Evolutionary conservation across 2,113 vertebrate species (phyloP).

Genomic region (Amblyornis subalaris): DNA sequence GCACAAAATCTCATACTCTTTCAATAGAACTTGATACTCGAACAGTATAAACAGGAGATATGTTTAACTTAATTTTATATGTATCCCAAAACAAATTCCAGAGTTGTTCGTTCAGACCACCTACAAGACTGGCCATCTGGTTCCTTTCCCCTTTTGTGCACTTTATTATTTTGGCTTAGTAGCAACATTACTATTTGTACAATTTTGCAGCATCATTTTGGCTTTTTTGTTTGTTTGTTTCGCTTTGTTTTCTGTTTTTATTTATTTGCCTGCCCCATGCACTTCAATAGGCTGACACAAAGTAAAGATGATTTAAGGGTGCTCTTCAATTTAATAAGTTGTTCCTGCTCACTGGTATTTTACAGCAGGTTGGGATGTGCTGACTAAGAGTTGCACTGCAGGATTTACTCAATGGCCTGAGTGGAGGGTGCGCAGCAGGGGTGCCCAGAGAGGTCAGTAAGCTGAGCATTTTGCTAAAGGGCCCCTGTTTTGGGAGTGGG

Average conservation of each 20-base stretch:
- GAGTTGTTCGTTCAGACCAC: neutral
- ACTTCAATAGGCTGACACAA: neutral
- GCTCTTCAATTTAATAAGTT: neutral
- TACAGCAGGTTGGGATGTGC: neutral
- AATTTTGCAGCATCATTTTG: neutral
- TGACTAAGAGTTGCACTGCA: neutral
- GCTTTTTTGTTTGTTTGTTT: neutral
- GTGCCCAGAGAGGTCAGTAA: neutral
- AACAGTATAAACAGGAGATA: neutral
- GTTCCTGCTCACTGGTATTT: neutral
- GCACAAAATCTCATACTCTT: neutral
- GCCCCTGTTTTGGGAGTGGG: accelerated
- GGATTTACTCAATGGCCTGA: neutral
- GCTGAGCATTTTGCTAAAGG: neutral
- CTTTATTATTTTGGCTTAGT: neutral
- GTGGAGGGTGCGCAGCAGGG: neutral
- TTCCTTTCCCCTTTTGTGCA: neutral
- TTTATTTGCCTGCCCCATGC: neutral
- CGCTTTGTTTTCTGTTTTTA: neutral
- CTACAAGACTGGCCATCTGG: neutral
- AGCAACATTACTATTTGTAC: neutral
- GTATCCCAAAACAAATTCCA: neutral
- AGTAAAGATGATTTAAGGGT: neutral
- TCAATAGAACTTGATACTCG: neutral
- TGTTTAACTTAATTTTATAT: neutral